Evolutionary conservation across 1,140 invertebrate genomes (phyloP), one percentile per base, ranked within the genome.

Genomic region (Magallana angulata): DNA sequence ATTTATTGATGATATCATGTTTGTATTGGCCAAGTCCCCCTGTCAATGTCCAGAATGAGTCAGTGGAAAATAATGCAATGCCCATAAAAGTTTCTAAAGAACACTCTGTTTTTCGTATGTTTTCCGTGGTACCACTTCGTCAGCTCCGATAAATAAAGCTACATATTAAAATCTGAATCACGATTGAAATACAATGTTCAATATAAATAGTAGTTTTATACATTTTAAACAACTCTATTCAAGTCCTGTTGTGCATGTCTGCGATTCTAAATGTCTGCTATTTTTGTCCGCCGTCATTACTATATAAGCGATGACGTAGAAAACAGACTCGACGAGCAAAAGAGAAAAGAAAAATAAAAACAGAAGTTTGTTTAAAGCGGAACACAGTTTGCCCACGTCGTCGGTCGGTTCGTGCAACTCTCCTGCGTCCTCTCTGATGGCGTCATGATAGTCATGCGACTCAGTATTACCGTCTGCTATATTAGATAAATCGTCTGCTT

Each of bases 251-350:
- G 68, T 76, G 36, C 68, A 76, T 24, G 24, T 36, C 68, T 76
- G 68, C 4, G 68, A 76, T 18, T 18, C 24, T 24, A 12, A 12
- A 30, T 76, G 11, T 24, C 36, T 76, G 7, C 36, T 7, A 30
- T 2, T 12, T 30, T 24, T 76, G 11, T 9, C 8, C 12, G 7
- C 68, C 36, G 68, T 36, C 24, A 76, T 57, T 16, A 82, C 48
- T 16, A 82, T 14, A 57, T 82, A 58, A 57, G 81, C 48, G 56
- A 82, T 58, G 48, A 82, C 16, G 48, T 57, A 82, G 7, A n/a
- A 57, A 56, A 58, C 57, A 24, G 81, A 57, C 36, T 82, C 81
- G 36, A 82, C 16, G 9, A 82, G 16, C 18, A 82, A 8, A 16
- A 58, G 48, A 18, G 18, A 1, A 57, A 82, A 56, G 48, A 57